A percentile compares a stretch with the other conserved stretches of the same genome.
These are phyloP conservation scores for Caenorhabditis sinica DNA, from an alignment of 2,888 invertebrate genomes.

Conservation along the genomic window DNA sequence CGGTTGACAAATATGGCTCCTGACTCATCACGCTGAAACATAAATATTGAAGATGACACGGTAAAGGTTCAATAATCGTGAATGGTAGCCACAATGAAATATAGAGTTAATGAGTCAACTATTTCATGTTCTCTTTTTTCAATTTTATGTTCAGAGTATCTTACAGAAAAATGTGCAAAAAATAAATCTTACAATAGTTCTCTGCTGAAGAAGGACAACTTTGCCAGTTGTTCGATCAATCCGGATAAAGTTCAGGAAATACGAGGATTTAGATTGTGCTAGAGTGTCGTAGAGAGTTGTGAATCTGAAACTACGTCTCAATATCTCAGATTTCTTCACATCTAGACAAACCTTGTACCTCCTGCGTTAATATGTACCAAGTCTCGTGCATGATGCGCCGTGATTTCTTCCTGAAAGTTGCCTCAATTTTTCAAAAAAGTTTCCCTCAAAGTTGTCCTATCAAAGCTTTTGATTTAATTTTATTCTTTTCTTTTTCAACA, in stretches of 20 bases:
- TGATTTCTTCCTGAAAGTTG: slow-evolving; percentile 67
- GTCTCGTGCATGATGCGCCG: slow-evolving; percentile 68
- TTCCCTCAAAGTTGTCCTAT: too few species aligned
- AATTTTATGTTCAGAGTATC: too few species aligned
- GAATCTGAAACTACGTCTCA: slow-evolving; percentile 53
- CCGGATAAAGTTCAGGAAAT: slow-evolving; percentile 67
- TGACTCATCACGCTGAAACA: slow-evolving; percentile 70
- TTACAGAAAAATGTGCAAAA: not conserved
- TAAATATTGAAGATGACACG: not conserved
- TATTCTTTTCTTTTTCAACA: not conserved
- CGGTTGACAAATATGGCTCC: slow-evolving; percentile 74
- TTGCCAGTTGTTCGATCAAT: slow-evolving; percentile 68
- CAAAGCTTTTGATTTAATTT: not conserved
- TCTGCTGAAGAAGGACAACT: slow-evolving; percentile 62
- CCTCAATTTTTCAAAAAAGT: too few species aligned
- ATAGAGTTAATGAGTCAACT: not conserved
- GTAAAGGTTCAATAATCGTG: slow-evolving; percentile 5
- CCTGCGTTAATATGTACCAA: slow-evolving; percentile 72
- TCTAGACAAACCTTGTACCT: slow-evolving; percentile 61
- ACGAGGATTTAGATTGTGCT: slow-evolving; percentile 63
- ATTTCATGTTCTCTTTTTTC: not conserved
- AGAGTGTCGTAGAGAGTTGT: slow-evolving; percentile 71
- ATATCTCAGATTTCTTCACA: not conserved
- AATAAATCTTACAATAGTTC: slow-evolving; percentile 69
- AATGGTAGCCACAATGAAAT: too few species aligned